Conservation (phyloP, 2,888 invertebrate genomes). For the Cryptophagus acutangulus region DNA sequence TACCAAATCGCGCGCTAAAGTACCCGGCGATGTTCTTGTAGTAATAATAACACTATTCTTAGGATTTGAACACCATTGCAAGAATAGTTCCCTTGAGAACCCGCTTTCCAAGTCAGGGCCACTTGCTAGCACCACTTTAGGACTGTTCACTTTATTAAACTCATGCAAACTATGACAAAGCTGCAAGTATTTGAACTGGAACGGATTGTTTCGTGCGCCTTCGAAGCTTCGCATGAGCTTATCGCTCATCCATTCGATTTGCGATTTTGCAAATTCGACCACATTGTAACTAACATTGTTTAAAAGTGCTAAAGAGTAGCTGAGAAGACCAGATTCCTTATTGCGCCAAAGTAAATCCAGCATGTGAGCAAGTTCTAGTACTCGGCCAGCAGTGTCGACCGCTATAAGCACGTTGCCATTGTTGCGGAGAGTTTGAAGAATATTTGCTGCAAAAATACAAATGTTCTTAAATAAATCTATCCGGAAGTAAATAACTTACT, state of each 20-base stretch:
- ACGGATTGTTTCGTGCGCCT: slow-evolving; percentile 86
- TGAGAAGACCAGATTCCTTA: slow-evolving; percentile 90
- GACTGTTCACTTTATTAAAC: slow-evolving; percentile 78
- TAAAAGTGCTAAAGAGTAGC: slow-evolving; percentile 87
- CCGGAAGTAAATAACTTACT: slow-evolving; percentile 55
- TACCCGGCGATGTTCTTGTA: slow-evolving; percentile 71
- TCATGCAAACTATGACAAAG: slow-evolving; percentile 90
- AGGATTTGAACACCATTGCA: slow-evolving; percentile 87
- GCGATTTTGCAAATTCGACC: slow-evolving; percentile 97
- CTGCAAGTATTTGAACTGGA: slow-evolving; percentile 89
- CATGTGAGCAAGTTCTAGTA: slow-evolving; percentile 94
- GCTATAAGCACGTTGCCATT: slow-evolving; percentile 95
- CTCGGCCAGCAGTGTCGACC: slow-evolving; percentile 94
- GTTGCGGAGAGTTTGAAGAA: slow-evolving; percentile 85
- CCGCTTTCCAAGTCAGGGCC: slow-evolving; percentile 94
- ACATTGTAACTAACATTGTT: slow-evolving; percentile 98
- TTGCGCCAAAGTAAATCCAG: slow-evolving; percentile 92
- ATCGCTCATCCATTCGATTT: slow-evolving; percentile 99
- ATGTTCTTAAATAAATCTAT: neutral
- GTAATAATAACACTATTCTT: slow-evolving; percentile 95
- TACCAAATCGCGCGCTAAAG: slow-evolving; percentile 71
- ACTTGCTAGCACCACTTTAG: slow-evolving; percentile 93
- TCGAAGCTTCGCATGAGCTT: slow-evolving; percentile 91
- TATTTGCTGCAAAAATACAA: slow-evolving; percentile 65
- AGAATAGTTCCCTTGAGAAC: slow-evolving; percentile 88